Percentiles rank a stretch among this genome's conserved stretches.
Evolutionary conservation across 64 coral and sea anemone genomes (phyloP).

Genomic region (Acropora yongei): DNA sequence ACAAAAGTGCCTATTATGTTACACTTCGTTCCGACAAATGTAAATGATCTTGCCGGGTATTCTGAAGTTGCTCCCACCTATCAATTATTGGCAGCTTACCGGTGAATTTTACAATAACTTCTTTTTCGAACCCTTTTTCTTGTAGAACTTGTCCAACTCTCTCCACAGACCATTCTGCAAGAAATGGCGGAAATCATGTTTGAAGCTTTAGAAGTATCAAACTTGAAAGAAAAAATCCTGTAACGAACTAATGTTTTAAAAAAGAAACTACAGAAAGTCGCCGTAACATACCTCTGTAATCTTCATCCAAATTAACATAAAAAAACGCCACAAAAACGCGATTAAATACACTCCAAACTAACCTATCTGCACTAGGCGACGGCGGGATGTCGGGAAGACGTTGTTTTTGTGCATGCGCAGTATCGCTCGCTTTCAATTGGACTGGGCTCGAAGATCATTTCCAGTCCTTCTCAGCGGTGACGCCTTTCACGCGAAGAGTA

Average conservation of each 20-base stretch:
- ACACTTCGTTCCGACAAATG: no score
- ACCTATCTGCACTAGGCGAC: not conserved
- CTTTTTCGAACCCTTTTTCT: not conserved
- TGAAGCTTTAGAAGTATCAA: not conserved
- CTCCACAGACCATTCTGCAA: not conserved
- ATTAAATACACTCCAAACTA: not conserved
- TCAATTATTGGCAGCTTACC: constrained; percentile 1
- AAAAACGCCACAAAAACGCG: not conserved
- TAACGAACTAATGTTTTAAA: no score
- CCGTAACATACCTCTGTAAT: constrained; percentile 7
- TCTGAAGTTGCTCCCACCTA: not conserved
- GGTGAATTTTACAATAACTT: constrained; percentile 10
- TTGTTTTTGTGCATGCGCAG: constrained; percentile 5
- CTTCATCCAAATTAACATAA: not conserved
- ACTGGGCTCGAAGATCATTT: not conserved
- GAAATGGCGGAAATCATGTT: not conserved
- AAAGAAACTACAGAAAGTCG: not conserved
- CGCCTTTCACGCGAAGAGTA: not conserved
- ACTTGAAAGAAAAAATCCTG: not conserved
- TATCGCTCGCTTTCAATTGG: not conserved
- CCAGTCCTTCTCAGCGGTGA: constrained; percentile 9
- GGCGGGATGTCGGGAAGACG: not conserved
- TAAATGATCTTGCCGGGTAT: no score
- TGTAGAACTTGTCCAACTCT: not conserved
- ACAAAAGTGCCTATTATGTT: no score